A percentile compares a stretch with the other conserved stretches of the same genome.
phyloP scores from a whole-genome alignment of 2,888 invertebrate species.

The Ditylenchus weischeri region DNA sequence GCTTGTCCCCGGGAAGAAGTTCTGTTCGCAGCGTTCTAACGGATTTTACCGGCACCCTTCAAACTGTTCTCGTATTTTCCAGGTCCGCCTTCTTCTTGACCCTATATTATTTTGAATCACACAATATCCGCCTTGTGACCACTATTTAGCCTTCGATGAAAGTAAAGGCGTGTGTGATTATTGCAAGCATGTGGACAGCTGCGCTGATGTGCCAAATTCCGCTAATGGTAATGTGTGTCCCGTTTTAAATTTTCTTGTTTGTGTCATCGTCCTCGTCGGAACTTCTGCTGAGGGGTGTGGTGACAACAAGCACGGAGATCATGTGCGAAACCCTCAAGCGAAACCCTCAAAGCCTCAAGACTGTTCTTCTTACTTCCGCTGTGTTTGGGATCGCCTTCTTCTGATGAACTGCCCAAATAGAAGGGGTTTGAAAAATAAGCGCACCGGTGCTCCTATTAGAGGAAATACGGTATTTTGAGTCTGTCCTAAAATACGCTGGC shows the following conservation, averaged over 20 bases:
- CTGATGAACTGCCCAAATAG: conserved; percentile 45
- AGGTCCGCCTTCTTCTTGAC: conserved; percentile 24
- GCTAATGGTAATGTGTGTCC: too few relatives aligned
- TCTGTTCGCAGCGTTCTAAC: conserved; percentile 40
- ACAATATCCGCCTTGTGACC: conserved; percentile 42
- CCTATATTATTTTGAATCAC: background rate
- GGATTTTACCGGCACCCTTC: conserved; percentile 47
- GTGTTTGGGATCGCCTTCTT: conserved; percentile 47
- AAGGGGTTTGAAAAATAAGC: too few relatives aligned
- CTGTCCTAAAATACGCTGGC: too few relatives aligned
- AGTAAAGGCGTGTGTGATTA: conserved; percentile 46
- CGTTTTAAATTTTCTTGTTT: too few relatives aligned
- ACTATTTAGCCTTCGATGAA: conserved; percentile 49
- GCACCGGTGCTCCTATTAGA: too few relatives aligned
- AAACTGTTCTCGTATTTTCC: conserved; percentile 42
- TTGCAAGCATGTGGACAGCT: conserved; percentile 38
- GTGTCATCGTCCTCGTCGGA: background rate
- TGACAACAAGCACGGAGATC: conserved; percentile 39
- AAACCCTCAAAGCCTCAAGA: too few relatives aligned
- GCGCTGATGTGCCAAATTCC: background rate
- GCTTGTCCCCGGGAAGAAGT: background rate
- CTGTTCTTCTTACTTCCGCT: conserved; percentile 49
- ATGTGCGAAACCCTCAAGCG: conserved; percentile 39
- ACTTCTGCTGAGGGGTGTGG: conserved; percentile 13
- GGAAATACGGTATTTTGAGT: too few relatives aligned